phyloP scores from a whole-genome alignment of 2,113 vertebrate species.

The Mirza zaza region DNA sequence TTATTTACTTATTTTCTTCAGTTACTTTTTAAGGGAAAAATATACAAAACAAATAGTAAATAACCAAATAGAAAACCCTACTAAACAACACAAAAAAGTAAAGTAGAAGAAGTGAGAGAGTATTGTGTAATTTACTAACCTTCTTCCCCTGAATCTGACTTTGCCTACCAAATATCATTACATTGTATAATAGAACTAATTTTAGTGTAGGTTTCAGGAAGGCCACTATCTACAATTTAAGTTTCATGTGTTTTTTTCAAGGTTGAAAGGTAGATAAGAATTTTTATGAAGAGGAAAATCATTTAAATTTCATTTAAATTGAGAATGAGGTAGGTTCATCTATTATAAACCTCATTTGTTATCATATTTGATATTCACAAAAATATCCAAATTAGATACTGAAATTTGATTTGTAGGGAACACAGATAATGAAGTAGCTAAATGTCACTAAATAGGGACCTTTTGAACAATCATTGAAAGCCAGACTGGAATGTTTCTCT shows the following conservation, averaged over 20 bases:
- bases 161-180: slow-evolving; percentile 45
- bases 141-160: background rate
- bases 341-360: background rate
- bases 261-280: background rate
- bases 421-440: background rate
- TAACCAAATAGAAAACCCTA: background rate
- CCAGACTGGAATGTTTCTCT: background rate
- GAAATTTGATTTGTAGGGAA: background rate
- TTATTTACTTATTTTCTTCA: background rate
- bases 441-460: background rate
- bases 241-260: background rate
- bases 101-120: background rate
- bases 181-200: background rate
- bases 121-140: background rate
- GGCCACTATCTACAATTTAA: background rate
- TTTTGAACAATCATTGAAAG: background rate
- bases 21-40: slow-evolving; percentile 2
- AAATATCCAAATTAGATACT: background rate
- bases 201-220: background rate
- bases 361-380: background rate
- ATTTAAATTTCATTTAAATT: background rate
- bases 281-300: background rate
- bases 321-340: background rate
- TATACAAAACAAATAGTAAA: background rate
- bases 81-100: background rate